phyloP scores from a whole-genome alignment of 2,113 vertebrate species.

The Sula dactylatra region DNA sequence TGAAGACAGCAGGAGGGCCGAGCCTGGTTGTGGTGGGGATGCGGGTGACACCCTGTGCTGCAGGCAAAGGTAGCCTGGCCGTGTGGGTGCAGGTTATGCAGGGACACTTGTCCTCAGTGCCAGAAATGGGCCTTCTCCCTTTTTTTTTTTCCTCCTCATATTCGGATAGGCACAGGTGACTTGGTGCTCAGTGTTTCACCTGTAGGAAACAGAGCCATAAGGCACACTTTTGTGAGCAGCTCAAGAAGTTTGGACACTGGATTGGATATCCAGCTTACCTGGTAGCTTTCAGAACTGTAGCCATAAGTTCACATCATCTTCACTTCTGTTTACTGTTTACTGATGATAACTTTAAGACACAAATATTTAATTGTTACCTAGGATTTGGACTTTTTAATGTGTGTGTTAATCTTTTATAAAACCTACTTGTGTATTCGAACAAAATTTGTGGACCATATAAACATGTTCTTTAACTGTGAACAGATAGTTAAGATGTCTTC shows the following conservation, averaged over 20 bases:
- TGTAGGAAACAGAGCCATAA: rapidly evolving
- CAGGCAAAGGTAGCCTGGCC: not conserved
- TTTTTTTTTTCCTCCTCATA: not conserved
- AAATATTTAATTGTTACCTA: not conserved
- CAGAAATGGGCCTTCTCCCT: not conserved
- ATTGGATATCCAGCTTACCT: not conserved
- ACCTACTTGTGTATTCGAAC: not conserved
- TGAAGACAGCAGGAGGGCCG: not conserved
- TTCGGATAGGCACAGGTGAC: not conserved
- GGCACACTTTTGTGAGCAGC: not conserved
- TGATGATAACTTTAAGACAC: not conserved
- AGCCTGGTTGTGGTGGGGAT: not conserved
- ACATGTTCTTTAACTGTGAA: not conserved
- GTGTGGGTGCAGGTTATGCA: not conserved
- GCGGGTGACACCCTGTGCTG: not conserved
- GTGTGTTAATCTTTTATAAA: not conserved
- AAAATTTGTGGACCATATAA: not conserved
- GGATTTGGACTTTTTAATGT: not conserved
- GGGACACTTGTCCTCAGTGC: not conserved
- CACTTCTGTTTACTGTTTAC: not conserved
- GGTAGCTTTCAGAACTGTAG: not conserved
- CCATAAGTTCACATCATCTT: rapidly evolving
- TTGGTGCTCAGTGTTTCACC: not conserved
- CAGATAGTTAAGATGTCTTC: not conserved
- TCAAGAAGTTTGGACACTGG: not conserved